phyloP scores from a whole-genome alignment of 2,888 invertebrate genomes.

The Drosophila borealis region DNA sequence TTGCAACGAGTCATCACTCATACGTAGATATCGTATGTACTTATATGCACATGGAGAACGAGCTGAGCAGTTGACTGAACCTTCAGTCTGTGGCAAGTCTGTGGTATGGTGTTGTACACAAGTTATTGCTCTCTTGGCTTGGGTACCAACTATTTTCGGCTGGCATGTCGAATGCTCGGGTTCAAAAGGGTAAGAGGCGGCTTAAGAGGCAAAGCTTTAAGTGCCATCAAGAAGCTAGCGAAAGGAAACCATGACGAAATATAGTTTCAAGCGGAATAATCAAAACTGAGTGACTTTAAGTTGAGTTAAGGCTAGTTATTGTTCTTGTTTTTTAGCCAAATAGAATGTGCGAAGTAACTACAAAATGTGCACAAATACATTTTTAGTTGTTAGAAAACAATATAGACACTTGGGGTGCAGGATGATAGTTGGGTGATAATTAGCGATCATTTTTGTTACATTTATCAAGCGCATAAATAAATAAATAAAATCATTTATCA shows the following conservation, averaged over 20 bases:
- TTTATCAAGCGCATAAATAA: no score
- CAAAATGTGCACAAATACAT: not conserved
- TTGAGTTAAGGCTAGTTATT: slow-evolving; percentile 12
- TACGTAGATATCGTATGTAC: slow-evolving; percentile 31
- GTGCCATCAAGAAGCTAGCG: slow-evolving; percentile 56
- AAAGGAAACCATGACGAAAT: slow-evolving; percentile 47
- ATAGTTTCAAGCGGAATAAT: slow-evolving; percentile 40
- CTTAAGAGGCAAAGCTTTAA: slow-evolving; percentile 41
- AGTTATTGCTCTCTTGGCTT: slow-evolving; percentile 37
- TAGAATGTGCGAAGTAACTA: not conserved
- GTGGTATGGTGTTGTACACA: slow-evolving; percentile 20
- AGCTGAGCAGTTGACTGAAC: slow-evolving; percentile 45
- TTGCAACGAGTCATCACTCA: slow-evolving; percentile 63
- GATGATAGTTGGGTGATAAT: no score
- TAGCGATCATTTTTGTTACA: no score
- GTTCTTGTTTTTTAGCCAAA: not conserved
- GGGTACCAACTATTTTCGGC: slow-evolving; percentile 49
- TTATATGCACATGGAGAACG: slow-evolving; percentile 16
- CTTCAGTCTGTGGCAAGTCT: slow-evolving; percentile 37
- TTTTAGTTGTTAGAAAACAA: no score
- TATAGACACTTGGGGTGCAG: no score
- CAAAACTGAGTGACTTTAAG: slow-evolving; percentile 35
- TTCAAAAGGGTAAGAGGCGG: slow-evolving; percentile 51
- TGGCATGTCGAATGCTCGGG: slow-evolving; percentile 50
- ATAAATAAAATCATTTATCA: no score